Evolutionary conservation across 2,797 vertebrate species (phyloP).

Genomic region (Alexandromys oeconomus): DNA sequence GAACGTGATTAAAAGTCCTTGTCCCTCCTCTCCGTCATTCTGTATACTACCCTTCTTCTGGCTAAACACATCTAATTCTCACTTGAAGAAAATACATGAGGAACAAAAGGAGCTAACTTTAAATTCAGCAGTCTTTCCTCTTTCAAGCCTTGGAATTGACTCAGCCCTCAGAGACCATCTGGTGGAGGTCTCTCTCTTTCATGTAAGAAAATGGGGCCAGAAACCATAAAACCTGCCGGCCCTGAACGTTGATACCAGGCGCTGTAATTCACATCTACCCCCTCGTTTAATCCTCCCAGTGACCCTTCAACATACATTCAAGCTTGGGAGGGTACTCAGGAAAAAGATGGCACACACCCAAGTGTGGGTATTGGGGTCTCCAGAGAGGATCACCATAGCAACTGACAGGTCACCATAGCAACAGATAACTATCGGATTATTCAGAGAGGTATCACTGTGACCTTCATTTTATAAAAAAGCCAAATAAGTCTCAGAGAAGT

Average conservation of each 20-base stretch:
- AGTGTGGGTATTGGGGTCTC: neutral
- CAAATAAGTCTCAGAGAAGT: slow-evolving; percentile 16
- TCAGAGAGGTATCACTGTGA: neutral
- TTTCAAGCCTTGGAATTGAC: slow-evolving; percentile 67
- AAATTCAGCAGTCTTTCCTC: slow-evolving; percentile 70
- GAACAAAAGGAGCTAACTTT: slow-evolving; percentile 75
- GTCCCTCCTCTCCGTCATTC: neutral
- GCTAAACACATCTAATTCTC: slow-evolving; percentile 17
- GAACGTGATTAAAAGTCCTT: neutral
- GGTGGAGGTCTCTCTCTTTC: slow-evolving; percentile 67
- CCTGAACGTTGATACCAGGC: slow-evolving; percentile 41
- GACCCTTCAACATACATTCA: neutral
- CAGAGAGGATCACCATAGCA: neutral
- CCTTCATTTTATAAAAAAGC: neutral
- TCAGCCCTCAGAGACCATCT: slow-evolving; percentile 76
- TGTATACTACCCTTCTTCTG: neutral
- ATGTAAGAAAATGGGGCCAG: slow-evolving; percentile 71
- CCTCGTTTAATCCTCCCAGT: slow-evolving; percentile 40
- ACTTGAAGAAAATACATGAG: slow-evolving; percentile 62
- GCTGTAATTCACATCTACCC: slow-evolving; percentile 62
- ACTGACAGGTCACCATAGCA: neutral
- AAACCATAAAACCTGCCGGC: slow-evolving; percentile 72
- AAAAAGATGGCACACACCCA: neutral
- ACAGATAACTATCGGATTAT: neutral
- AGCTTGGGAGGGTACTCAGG: neutral